These are phyloP conservation scores for Chrysolophus pictus DNA, from an alignment of 2,797 vertebrate species.

Conservation along the genomic window DNA sequence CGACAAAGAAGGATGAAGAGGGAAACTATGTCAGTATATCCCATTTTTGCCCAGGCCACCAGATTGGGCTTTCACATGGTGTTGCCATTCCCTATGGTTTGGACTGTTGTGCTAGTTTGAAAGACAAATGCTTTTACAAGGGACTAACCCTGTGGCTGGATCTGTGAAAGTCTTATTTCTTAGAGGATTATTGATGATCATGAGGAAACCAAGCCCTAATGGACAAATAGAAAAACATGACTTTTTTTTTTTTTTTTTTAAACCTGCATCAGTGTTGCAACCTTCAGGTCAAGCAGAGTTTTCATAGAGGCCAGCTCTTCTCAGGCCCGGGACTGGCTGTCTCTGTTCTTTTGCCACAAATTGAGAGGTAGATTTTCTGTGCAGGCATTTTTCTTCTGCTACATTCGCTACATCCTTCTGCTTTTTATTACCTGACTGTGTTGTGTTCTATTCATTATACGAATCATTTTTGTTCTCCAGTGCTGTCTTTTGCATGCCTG, in stretches of 20 bases:
- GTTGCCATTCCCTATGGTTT: neutral
- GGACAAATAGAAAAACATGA: constrained; percentile 21
- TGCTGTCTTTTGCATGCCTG: constrained; percentile 14
- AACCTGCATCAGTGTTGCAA: neutral
- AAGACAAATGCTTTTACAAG: neutral
- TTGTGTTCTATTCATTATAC: neutral
- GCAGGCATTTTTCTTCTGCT: neutral
- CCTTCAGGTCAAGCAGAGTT: neutral
- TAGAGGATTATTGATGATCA: constrained; percentile 1
- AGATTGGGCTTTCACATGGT: neutral
- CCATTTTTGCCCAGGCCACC: neutral
- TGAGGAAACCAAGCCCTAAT: constrained; percentile 6
- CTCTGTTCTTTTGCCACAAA: neutral
- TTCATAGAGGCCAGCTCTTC: neutral
- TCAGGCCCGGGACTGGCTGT: neutral
- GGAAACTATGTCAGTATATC: neutral
- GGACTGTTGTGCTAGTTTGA: neutral
- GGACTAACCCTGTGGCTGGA: neutral
- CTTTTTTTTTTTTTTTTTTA: neutral
- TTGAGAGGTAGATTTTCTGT: neutral
- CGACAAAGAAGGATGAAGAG: neutral
- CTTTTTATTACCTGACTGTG: constrained; percentile 1
- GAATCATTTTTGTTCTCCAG: neutral
- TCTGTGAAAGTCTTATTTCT: constrained; percentile 32
- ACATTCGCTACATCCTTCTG: neutral